These are phyloP conservation scores for Enteromius thamalakanensis DNA, from an alignment of 2,797 vertebrate genomes.

Conservation along the genomic window DNA sequence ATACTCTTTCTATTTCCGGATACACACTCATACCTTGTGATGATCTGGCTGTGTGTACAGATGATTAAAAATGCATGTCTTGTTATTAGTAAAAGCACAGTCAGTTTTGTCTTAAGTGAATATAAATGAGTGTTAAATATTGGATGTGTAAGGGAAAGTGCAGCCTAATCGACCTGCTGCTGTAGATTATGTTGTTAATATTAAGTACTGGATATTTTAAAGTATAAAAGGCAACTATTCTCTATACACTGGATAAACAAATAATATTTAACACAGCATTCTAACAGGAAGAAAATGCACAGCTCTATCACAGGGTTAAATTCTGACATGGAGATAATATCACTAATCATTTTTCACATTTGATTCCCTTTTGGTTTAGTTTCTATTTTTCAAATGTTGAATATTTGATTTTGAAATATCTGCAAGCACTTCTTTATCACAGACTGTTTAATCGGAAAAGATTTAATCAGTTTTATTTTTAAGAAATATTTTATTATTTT, in stretches of 20 bases:
- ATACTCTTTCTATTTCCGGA: neutral
- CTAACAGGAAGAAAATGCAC: neutral
- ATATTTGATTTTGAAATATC: neutral
- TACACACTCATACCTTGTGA: conserved; percentile 3
- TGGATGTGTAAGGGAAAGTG: neutral
- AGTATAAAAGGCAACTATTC: neutral
- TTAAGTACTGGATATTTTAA: neutral
- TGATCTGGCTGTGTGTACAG: neutral
- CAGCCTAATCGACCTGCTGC: neutral
- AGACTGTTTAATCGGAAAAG: neutral
- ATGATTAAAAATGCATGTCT: neutral
- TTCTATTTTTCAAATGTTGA: neutral
- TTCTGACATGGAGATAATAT: neutral
- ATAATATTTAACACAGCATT: neutral
- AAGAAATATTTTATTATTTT: neutral
- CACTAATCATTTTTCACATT: neutral
- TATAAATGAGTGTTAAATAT: neutral
- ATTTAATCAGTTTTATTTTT: neutral
- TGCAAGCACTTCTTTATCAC: neutral
- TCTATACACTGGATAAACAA: neutral
- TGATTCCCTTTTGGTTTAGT: neutral
- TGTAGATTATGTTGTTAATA: neutral
- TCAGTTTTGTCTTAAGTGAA: neutral
- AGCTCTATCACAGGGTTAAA: neutral
- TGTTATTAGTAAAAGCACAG: neutral